phyloP scores from a whole-genome alignment of 1,140 invertebrate species.

The Pinna nobilis region DNA sequence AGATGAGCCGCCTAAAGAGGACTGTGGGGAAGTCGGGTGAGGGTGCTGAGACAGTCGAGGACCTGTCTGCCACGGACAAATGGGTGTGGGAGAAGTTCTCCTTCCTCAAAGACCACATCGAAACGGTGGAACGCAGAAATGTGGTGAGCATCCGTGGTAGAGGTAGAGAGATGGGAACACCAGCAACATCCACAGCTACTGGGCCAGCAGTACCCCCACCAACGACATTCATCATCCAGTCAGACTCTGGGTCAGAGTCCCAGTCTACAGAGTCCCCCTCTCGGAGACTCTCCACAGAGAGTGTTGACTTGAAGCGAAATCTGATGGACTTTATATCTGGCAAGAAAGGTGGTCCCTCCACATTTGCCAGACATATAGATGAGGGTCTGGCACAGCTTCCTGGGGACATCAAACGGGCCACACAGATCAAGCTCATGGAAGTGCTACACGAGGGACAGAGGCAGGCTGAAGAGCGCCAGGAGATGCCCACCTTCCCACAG shows the following conservation, averaged over 20 bases:
- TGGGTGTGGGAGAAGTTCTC: constrained; percentile 10
- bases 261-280: constrained; percentile 2
- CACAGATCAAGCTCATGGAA: neutral
- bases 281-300: neutral
- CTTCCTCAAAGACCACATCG: constrained; percentile 12
- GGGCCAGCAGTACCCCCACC: neutral
- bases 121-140: neutral
- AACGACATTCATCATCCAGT: too few species aligned
- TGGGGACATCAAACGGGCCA: neutral
- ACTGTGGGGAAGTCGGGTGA: too few species aligned
- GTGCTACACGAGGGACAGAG: constrained; percentile 13
- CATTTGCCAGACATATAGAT: neutral
- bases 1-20: too few species aligned
- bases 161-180: too few species aligned
- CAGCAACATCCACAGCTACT: constrained; percentile 3
- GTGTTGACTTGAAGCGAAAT: too few species aligned
- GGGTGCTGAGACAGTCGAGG: neutral
- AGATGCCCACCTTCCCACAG: constrained; percentile 17
- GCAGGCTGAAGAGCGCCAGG: constrained; percentile 8
- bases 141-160: neutral
- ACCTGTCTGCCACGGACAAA: too few species aligned
- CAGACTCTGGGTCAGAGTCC: neutral
- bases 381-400: neutral
- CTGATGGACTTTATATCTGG: too few species aligned
- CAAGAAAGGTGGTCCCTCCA: neutral